A percentile compares a stretch with the other conserved stretches of the same genome.
Evolutionary conservation across 2,888 invertebrate genomes (phyloP).

Genomic region (Thecocarcelia acutangulata): DNA sequence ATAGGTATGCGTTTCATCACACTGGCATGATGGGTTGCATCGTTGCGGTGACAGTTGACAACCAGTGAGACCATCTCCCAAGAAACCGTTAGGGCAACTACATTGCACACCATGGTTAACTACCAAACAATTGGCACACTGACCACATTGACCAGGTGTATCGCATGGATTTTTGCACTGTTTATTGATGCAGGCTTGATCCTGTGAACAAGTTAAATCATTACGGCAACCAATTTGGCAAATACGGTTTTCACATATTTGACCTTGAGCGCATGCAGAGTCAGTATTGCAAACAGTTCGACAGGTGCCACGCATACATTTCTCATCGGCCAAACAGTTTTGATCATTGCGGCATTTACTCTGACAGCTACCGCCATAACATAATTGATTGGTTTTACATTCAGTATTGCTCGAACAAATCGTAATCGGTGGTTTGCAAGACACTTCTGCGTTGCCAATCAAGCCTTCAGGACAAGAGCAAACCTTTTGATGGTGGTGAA

Average conservation of each 20-base stretch:
- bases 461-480: constrained; percentile 89
- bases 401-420: constrained; percentile 86
- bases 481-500: constrained; percentile 87
- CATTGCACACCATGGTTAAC: constrained; percentile 93
- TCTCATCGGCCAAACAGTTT: constrained; percentile 91
- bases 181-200: constrained; percentile 90
- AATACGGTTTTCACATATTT: constrained; percentile 93
- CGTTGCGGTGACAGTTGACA: constrained; percentile 88
- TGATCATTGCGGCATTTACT: constrained; percentile 90
- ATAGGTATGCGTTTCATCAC: constrained; percentile 89
- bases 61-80: constrained; percentile 90
- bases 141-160: constrained; percentile 88
- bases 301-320: constrained; percentile 91
- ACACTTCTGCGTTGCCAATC: constrained; percentile 88
- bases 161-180: constrained; percentile 91
- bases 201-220: constrained; percentile 88
- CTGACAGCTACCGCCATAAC: constrained; percentile 90
- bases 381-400: constrained; percentile 87
- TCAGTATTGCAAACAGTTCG: constrained; percentile 93
- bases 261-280: constrained; percentile 88
- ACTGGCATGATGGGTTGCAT: constrained; percentile 90
- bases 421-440: constrained; percentile 87
- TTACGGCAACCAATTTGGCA: constrained; percentile 93
- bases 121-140: constrained; percentile 91
- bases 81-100: constrained; percentile 90